Percentiles rank a stretch among this genome's conserved stretches.
Evolutionary conservation across 2,888 invertebrate species (phyloP).

Genomic region (Ophion slaviceki): DNA sequence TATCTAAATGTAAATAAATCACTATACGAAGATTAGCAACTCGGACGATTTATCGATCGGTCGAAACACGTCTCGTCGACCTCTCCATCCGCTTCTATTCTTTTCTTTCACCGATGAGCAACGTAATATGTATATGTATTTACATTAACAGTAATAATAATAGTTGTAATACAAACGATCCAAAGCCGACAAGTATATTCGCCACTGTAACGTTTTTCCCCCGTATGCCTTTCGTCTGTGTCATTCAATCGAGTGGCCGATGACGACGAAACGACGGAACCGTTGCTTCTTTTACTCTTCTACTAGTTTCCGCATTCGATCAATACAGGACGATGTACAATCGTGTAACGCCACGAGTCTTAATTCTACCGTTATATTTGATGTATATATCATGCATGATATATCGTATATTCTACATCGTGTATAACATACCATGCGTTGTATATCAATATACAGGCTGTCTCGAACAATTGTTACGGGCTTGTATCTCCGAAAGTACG

Average conservation of each 20-base stretch:
- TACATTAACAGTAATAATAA: constrained; percentile 63
- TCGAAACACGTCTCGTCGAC: not conserved
- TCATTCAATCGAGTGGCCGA: not conserved
- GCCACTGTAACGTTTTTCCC: constrained; percentile 5
- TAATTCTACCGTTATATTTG: constrained; percentile 41
- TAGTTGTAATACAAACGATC: constrained; percentile 21
- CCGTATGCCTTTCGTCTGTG: not conserved
- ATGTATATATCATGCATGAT: not conserved
- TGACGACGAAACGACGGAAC: not conserved
- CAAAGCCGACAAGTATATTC: constrained; percentile 41
- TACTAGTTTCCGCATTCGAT: constrained; percentile 26
- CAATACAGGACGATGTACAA: constrained; percentile 58
- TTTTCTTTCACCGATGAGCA: constrained; percentile 55
- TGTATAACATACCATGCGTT: not conserved
- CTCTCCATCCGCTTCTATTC: constrained; percentile 10
- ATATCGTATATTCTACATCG: not conserved
- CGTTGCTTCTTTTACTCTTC: not conserved
- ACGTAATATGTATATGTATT: constrained; percentile 61
- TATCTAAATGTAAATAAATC: constrained; percentile 54
- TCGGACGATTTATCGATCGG: not conserved
- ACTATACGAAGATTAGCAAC: constrained; percentile 55
- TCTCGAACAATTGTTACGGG: not conserved
- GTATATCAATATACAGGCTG: not conserved
- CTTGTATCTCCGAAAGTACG: not conserved
- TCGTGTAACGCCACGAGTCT: constrained; percentile 52